Evolutionary conservation across 2,797 vertebrate genomes (phyloP).

Genomic region (Phrynocephalus forsythii): DNA sequence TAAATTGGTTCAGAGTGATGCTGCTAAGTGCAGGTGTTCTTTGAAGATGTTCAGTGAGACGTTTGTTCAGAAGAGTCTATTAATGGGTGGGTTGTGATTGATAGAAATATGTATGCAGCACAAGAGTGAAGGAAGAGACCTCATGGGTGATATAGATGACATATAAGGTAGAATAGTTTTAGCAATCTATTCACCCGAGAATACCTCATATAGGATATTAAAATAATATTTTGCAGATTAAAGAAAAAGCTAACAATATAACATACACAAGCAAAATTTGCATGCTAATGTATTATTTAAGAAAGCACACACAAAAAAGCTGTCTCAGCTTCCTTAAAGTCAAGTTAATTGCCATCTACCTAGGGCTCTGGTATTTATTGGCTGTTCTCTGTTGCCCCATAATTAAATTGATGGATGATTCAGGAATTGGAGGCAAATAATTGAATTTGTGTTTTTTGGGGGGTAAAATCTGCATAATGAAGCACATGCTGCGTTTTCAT

Average conservation of each 20-base stretch:
- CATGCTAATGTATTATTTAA: slow-evolving; percentile 27
- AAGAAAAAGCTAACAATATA: background rate
- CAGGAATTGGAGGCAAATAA: background rate
- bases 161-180: background rate
- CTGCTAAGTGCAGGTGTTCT: background rate
- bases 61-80: background rate
- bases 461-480: background rate
- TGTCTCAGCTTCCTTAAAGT: slow-evolving; percentile 11
- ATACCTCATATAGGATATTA: background rate
- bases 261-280: background rate
- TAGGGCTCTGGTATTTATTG: slow-evolving; percentile 14
- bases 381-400: slow-evolving; percentile 6
- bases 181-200: background rate
- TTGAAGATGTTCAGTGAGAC: background rate
- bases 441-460: background rate
- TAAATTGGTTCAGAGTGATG: background rate
- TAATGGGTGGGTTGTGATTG: background rate
- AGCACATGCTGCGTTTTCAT: background rate
- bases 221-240: slow-evolving; percentile 7
- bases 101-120: background rate
- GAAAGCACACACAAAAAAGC: slow-evolving; percentile 14
- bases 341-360: slow-evolving; percentile 32
- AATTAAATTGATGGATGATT: slow-evolving; percentile 23
- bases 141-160: background rate
- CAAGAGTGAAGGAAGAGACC: background rate